These are phyloP conservation scores for Arothron firmamentum DNA, from an alignment of 2,113 vertebrate genomes.

Conservation along the genomic window DNA sequence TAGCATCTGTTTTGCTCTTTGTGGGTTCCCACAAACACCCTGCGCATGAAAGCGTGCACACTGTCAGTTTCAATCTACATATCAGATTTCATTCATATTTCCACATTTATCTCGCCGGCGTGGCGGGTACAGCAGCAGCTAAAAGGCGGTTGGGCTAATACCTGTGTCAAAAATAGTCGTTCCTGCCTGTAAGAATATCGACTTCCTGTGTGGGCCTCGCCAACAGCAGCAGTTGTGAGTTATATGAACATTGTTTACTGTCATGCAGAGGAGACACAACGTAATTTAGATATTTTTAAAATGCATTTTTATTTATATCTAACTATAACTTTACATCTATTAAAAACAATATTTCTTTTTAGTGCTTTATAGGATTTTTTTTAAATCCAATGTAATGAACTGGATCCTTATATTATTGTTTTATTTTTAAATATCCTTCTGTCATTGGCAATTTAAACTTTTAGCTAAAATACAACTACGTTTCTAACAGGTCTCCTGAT, in stretches of 20 bases:
- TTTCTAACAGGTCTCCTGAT: neutral
- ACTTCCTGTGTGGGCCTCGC: conserved; percentile 45
- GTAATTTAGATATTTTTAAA: conserved; percentile 18
- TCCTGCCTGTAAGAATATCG: conserved; percentile 31
- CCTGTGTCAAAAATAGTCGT: conserved; percentile 43
- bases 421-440: too few species aligned
- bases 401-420: too few species aligned
- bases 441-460: too few species aligned
- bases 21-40: conserved; percentile 28
- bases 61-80: conserved; percentile 23
- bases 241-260: conserved; percentile 17
- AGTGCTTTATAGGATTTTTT: too few species aligned
- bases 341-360: neutral
- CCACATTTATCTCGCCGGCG: conserved; percentile 39
- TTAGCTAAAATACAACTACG: too few species aligned
- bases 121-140: conserved; percentile 33
- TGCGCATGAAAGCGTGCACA: conserved; percentile 6
- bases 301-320: conserved; percentile 18
- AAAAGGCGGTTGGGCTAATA: conserved; percentile 26
- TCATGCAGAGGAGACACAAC: conserved; percentile 1
- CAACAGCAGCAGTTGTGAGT: conserved; percentile 26
- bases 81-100: conserved; percentile 42
- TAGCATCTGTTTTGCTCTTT: conserved; percentile 41
- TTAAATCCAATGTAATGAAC: too few species aligned
- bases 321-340: neutral